Evolutionary conservation across 2,113 vertebrate genomes (phyloP).

Genomic region (Oxyura jamaicensis): DNA sequence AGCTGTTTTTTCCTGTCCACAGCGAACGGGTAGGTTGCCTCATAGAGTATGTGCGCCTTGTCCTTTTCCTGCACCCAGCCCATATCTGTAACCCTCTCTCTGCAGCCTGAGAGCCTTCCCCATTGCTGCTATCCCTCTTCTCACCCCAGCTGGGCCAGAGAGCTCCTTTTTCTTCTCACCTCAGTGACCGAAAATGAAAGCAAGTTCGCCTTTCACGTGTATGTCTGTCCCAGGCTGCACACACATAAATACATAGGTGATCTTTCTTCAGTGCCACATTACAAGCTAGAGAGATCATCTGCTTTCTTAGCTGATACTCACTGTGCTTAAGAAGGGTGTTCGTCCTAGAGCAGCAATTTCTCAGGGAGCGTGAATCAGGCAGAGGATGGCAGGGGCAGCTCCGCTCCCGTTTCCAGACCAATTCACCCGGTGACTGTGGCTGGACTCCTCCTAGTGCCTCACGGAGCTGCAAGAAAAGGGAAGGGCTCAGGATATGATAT

Average conservation of each 20-base stretch:
- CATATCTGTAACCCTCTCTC: not conserved
- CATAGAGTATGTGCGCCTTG: not conserved
- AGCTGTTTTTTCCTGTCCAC: not conserved
- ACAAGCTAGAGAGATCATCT: not conserved
- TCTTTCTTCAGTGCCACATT: not conserved
- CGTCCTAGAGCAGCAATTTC: not conserved
- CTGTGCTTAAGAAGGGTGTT: not conserved
- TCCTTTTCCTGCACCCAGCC: not conserved
- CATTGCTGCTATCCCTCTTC: not conserved
- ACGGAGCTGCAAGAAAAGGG: slow-evolving; percentile 37
- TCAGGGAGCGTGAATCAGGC: not conserved
- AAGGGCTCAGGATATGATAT: slow-evolving; percentile 73
- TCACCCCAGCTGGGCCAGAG: not conserved
- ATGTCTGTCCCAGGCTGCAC: not conserved
- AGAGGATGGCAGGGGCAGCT: not conserved
- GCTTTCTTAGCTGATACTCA: slow-evolving; percentile 50
- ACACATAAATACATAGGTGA: not conserved
- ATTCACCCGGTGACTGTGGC: not conserved
- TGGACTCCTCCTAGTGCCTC: slow-evolving; percentile 38
- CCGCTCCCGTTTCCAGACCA: not conserved
- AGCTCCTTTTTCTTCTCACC: not conserved
- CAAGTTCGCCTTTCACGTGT: not conserved
- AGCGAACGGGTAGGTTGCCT: not conserved
- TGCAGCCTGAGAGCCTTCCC: not conserved
- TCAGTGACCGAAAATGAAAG: not conserved